Percentiles rank a stretch among this genome's conserved stretches.
These are phyloP conservation scores for Augiades crinisus DNA, from an alignment of 2,888 invertebrate genomes.

Conservation along the genomic window DNA sequence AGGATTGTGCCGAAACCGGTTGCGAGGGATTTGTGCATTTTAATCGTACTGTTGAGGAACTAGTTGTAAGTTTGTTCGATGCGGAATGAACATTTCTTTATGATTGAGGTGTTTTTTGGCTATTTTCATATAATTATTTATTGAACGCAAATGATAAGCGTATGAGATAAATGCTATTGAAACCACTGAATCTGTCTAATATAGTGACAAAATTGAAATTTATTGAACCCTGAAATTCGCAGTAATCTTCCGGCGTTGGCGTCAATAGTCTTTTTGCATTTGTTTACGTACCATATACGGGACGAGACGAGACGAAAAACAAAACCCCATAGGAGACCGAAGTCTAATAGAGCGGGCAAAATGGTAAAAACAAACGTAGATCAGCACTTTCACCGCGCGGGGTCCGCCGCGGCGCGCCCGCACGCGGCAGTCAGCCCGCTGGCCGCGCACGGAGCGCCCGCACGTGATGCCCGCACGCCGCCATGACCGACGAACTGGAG, in stretches of 20 bases:
- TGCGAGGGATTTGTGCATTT: background rate
- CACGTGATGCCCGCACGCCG: slow-evolving; percentile 34
- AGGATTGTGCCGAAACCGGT: background rate
- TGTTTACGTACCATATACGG: background rate
- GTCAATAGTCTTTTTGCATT: too few species aligned
- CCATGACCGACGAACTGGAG: slow-evolving; percentile 44
- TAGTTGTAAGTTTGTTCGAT: background rate
- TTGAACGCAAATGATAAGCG: too few species aligned
- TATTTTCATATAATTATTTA: too few species aligned
- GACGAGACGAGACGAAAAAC: background rate
- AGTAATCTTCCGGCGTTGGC: too few species aligned
- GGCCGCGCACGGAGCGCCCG: slow-evolving; percentile 36
- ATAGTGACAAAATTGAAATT: too few species aligned
- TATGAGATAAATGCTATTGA: too few species aligned
- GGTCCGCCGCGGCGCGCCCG: slow-evolving; percentile 14
- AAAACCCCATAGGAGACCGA: slow-evolving; percentile 2
- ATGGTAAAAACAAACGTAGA: slow-evolving; percentile 35
- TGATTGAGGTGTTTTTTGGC: too few species aligned
- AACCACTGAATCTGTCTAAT: too few species aligned
- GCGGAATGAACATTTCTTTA: background rate
- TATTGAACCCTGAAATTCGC: too few species aligned
- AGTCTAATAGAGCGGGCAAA: slow-evolving; percentile 4
- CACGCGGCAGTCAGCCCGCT: slow-evolving; percentile 30
- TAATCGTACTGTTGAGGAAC: background rate
- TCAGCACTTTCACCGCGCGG: slow-evolving; percentile 42